Conservation (phyloP, 2,888 invertebrate genomes). For the Volucella zonaria region DNA sequence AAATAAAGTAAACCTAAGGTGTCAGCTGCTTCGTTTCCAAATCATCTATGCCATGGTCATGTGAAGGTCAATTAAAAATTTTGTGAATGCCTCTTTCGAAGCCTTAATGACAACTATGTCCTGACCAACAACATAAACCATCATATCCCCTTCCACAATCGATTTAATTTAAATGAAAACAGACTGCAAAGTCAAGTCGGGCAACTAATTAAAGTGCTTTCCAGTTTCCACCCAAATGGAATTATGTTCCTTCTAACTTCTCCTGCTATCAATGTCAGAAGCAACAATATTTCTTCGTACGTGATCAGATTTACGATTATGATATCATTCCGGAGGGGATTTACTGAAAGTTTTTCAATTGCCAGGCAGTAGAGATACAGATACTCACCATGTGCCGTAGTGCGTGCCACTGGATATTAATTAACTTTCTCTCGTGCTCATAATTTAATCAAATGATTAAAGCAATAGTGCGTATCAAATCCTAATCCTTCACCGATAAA, state of each 20-base stretch:
- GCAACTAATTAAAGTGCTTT: constrained; percentile 18
- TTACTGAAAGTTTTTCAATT: constrained; percentile 58
- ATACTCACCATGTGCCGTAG: constrained; percentile 5
- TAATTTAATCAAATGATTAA: constrained; percentile 56
- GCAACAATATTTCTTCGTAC: constrained; percentile 53
- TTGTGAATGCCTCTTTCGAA: too few species aligned
- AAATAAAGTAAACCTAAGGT: too few species aligned
- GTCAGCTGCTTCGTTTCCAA: too few species aligned
- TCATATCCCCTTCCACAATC: too few species aligned
- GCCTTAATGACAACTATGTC: too few species aligned
- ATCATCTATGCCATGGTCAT: too few species aligned
- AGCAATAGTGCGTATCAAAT: constrained; percentile 5
- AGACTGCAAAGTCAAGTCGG: neutral
- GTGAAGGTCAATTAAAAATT: too few species aligned
- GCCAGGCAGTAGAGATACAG: constrained; percentile 1
- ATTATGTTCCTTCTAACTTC: neutral
- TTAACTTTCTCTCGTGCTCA: constrained; percentile 55
- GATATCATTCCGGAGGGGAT: constrained; percentile 32
- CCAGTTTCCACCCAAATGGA: neutral
- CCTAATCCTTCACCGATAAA: constrained; percentile 9
- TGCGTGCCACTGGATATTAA: constrained; percentile 45
- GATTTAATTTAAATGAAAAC: too few species aligned
- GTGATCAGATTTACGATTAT: constrained; percentile 47
- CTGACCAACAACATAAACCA: too few species aligned
- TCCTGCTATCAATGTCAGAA: constrained; percentile 41